Conservation (phyloP, 2,797 vertebrate species). For the Myotis pilosus region DNA sequence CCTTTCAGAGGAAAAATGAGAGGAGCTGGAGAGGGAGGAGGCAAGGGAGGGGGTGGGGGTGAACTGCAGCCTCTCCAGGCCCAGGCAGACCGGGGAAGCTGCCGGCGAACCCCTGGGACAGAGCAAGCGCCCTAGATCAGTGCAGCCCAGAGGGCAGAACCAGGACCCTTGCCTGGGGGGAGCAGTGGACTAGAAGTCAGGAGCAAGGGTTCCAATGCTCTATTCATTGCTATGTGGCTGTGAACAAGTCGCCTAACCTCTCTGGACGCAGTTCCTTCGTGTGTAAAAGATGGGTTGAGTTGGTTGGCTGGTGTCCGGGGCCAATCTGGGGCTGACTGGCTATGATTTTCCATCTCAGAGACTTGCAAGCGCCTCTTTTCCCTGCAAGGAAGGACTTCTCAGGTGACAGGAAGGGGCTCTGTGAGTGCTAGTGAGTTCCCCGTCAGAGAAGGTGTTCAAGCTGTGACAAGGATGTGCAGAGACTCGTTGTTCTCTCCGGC, state of each 20-base stretch:
- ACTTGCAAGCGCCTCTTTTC: not conserved
- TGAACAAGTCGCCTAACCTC: not conserved
- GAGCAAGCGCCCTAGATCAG: not conserved
- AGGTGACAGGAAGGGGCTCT: not conserved
- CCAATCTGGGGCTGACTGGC: not conserved
- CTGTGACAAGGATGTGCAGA: not conserved
- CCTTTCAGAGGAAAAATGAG: slow-evolving; percentile 77
- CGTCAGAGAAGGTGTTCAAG: not conserved
- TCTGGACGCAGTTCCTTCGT: not conserved
- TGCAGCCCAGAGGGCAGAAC: not conserved
- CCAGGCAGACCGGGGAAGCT: accelerated
- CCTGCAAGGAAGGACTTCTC: not conserved
- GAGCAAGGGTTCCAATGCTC: not conserved
- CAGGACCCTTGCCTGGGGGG: not conserved
- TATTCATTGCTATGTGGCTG: not conserved
- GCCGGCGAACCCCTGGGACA: not conserved
- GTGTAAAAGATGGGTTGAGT: not conserved
- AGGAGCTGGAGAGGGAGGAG: slow-evolving; percentile 30
- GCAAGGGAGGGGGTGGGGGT: not conserved
- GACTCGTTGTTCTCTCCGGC: not conserved
- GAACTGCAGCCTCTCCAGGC: not conserved
- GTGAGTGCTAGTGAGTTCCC: not conserved
- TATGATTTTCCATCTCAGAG: not conserved
- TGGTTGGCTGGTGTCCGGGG: too few relatives aligned
- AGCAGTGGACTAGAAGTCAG: not conserved